Evolutionary conservation across 2,113 vertebrate species (phyloP).

Genomic region (Aythya baeri): DNA sequence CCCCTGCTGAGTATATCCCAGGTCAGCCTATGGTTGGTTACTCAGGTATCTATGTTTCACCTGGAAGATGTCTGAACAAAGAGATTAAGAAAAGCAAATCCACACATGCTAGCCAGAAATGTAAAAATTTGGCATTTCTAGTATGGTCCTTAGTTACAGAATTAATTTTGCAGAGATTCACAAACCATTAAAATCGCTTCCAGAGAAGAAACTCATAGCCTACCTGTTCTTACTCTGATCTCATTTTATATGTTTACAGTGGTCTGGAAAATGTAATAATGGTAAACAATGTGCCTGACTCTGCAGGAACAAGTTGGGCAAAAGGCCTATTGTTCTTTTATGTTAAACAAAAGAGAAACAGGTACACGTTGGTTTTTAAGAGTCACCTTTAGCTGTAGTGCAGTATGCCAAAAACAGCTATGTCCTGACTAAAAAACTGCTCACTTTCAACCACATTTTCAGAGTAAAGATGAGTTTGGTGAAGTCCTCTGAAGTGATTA

Average conservation of each 20-base stretch:
- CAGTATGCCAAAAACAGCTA: neutral
- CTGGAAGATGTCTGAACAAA: neutral
- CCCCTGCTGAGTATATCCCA: neutral
- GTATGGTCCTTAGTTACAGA: neutral
- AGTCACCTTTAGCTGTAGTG: neutral
- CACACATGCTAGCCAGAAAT: neutral
- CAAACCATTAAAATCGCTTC: neutral
- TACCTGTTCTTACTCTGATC: neutral
- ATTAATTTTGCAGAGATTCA: neutral
- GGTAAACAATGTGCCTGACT: neutral
- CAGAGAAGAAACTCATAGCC: neutral
- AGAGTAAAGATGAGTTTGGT: neutral
- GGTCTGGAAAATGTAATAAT: neutral
- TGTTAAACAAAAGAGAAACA: neutral
- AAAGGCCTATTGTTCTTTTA: neutral
- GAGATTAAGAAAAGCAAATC: neutral
- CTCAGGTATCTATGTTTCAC: neutral
- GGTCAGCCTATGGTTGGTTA: neutral
- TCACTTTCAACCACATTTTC: neutral
- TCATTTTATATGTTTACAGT: neutral
- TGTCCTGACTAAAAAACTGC: neutral
- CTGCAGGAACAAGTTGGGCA: neutral
- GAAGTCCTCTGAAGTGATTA: conserved; percentile 30
- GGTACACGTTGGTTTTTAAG: neutral
- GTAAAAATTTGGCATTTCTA: neutral